phyloP scores from a whole-genome alignment of 1,140 invertebrate species.

The Orius insidiosus region DNA sequence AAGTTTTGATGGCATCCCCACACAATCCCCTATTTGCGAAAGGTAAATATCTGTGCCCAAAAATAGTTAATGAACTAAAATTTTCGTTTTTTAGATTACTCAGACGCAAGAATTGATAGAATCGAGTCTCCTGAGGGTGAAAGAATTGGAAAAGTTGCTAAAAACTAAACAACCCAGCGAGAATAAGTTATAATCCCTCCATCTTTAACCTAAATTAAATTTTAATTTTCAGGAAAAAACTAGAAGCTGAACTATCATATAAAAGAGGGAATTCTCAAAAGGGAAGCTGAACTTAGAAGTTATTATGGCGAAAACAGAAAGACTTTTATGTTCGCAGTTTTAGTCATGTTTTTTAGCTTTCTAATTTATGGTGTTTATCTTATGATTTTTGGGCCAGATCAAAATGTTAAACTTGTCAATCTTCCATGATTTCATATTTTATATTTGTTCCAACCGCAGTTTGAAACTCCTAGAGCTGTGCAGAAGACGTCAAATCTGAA shows the following conservation, averaged over 20 bases:
- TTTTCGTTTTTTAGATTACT: not conserved
- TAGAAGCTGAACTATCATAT: conserved; percentile 8
- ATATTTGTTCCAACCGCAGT: too few relatives aligned
- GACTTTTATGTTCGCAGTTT: conserved; percentile 8
- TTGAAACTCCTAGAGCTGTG: too few relatives aligned
- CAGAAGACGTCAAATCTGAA: too few relatives aligned
- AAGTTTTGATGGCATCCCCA: not conserved
- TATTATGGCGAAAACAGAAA: conserved; percentile 11
- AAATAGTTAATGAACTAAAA: not conserved
- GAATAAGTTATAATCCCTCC: not conserved
- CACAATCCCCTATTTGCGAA: not conserved
- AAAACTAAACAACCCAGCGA: not conserved
- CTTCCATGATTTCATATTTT: too few relatives aligned
- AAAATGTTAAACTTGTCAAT: too few relatives aligned
- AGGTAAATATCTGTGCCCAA: too few relatives aligned
- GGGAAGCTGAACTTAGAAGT: conserved; percentile 6
- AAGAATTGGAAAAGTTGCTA: not conserved
- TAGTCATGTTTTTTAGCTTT: conserved; percentile 12
- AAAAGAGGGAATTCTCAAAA: conserved; percentile 2
- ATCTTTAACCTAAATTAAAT: not conserved
- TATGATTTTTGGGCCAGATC: conserved; percentile 3
- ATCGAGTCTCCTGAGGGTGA: not conserved
- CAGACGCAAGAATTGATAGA: not conserved
- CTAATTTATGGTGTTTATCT: conserved; percentile 10
- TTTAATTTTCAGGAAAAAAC: conserved; percentile 3